These are phyloP conservation scores for Vicugna pacos DNA, from an alignment of 2,113 vertebrate genomes.

Conservation along the genomic window DNA sequence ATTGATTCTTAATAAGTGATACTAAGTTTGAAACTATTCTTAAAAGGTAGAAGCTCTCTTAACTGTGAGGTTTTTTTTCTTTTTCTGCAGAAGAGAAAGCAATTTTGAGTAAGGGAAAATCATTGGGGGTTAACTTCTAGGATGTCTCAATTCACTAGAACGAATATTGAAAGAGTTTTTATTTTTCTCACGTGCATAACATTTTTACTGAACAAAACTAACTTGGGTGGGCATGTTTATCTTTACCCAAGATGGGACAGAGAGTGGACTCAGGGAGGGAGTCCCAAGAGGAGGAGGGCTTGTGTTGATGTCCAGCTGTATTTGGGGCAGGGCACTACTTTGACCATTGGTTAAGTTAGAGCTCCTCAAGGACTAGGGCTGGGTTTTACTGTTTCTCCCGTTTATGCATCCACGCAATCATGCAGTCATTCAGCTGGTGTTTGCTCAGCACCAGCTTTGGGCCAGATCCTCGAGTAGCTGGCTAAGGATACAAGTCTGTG, in stretches of 20 bases:
- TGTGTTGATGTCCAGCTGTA: not conserved
- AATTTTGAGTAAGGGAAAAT: constrained; percentile 36
- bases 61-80: constrained; percentile 21
- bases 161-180: not conserved
- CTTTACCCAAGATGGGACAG: not conserved
- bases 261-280: not conserved
- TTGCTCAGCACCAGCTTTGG: not conserved
- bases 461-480: not conserved
- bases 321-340: not conserved
- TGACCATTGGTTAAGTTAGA: not conserved
- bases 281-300: not conserved
- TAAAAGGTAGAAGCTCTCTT: constrained; percentile 70
- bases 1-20: constrained; percentile 74
- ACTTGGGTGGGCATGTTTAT: not conserved
- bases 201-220: constrained; percentile 9
- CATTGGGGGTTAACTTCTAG: not conserved
- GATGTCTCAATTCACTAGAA: not conserved
- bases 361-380: not conserved
- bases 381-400: not conserved
- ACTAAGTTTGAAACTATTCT: constrained; percentile 78
- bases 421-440: not conserved
- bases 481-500: not conserved
- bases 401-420: not conserved
- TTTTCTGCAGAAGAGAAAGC: constrained; percentile 33
- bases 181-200: not conserved